phyloP scores from a whole-genome alignment of 2,113 vertebrate species.

The Psephotus haematonotus region DNA sequence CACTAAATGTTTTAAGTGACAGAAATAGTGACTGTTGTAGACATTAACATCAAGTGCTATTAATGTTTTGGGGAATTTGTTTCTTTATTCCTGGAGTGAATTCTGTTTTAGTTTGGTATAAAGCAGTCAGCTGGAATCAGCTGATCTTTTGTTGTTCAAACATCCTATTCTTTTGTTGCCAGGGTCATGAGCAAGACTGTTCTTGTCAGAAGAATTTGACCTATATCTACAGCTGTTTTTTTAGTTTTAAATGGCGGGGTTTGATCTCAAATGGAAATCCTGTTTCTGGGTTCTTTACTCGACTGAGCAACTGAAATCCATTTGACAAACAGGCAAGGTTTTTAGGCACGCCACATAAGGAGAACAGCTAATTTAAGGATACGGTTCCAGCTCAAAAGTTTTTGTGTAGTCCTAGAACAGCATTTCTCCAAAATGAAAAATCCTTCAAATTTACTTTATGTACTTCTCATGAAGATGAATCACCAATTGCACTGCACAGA shows the following conservation, averaged over 20 bases:
- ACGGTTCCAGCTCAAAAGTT: background rate
- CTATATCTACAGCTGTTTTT: rapidly evolving
- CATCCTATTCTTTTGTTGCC: background rate
- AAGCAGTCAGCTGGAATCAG: background rate
- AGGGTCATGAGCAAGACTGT: background rate
- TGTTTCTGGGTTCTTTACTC: background rate
- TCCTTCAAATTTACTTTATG: background rate
- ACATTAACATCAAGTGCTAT: background rate
- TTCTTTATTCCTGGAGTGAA: background rate
- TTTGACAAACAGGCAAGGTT: background rate
- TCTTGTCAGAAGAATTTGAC: background rate
- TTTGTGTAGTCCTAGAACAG: background rate
- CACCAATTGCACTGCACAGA: background rate
- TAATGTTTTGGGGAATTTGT: background rate
- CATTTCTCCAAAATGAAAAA: background rate
- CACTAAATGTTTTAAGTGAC: background rate
- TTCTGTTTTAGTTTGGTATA: background rate
- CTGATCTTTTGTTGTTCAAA: background rate
- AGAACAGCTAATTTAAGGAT: background rate
- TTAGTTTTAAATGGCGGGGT: background rate
- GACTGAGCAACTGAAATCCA: background rate
- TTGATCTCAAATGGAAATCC: background rate
- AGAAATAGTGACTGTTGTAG: background rate
- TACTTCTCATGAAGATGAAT: background rate
- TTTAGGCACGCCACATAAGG: background rate